Conservation (phyloP, 1,140 invertebrate species). For the Drosophila hydei region DNA sequence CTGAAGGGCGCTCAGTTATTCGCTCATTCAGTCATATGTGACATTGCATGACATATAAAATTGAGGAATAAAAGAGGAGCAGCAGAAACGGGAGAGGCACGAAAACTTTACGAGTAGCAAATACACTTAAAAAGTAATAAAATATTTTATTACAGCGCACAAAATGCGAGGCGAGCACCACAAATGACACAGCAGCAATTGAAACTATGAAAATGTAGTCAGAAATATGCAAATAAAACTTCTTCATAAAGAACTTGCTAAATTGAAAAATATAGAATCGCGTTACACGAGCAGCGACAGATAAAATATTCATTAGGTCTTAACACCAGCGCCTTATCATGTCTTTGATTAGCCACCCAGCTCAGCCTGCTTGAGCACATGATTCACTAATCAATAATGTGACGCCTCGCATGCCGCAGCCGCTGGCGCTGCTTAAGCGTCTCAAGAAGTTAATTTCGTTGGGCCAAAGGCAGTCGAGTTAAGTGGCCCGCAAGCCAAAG, state of each 20-base stretch:
- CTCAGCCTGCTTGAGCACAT: conserved; percentile 17
- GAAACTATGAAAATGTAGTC: conserved; percentile 28
- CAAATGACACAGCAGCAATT: conserved; percentile 17
- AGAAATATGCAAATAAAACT: conserved; percentile 56
- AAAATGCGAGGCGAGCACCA: conserved; percentile 42
- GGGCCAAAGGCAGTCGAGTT: conserved; percentile 30
- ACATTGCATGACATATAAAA: conserved; percentile 62
- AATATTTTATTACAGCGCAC: conserved; percentile 67
- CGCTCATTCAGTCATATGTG: conserved; percentile 67
- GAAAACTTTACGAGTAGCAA: conserved; percentile 72
- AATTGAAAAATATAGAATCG: conserved; percentile 12
- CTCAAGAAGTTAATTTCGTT: conserved; percentile 71
- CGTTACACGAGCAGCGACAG: conserved; percentile 13
- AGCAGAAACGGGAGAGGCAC: not conserved
- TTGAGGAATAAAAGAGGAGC: conserved; percentile 2
- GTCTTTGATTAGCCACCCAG: conserved; percentile 52
- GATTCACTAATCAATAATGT: conserved; percentile 71
- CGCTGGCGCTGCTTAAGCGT: conserved; percentile 12
- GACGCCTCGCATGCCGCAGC: conserved; percentile 29
- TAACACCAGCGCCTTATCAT: conserved; percentile 39
- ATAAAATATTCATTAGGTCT: conserved; percentile 64
- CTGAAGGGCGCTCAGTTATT: conserved; percentile 47
- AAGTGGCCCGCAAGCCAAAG: conserved; percentile 49
- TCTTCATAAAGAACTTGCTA: conserved; percentile 1
- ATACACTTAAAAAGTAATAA: conserved; percentile 80